Percentiles rank a stretch among this genome's conserved stretches.
phyloP scores from a whole-genome alignment of 2,888 invertebrate genomes.

The Pedicia rivosa region DNA sequence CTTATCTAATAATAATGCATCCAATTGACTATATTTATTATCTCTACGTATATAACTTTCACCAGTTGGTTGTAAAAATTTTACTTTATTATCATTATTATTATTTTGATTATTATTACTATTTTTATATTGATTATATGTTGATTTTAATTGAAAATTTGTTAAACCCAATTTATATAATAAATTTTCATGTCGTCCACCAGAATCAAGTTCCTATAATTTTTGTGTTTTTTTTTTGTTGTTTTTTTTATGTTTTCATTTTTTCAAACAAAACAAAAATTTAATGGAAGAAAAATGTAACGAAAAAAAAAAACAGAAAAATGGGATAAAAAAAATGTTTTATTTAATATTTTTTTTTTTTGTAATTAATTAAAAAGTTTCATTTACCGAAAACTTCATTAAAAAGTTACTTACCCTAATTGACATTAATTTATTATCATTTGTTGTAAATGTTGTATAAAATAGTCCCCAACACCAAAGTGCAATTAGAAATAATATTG shows the following conservation, averaged over 20 bases:
- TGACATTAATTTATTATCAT: not conserved
- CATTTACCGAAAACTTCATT: too few relatives aligned
- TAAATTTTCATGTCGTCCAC: conserved; percentile 24
- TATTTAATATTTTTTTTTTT: too few relatives aligned
- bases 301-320: not conserved
- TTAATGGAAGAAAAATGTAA: not conserved
- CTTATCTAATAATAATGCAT: not conserved
- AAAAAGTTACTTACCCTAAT: not conserved
- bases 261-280: not conserved
- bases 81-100: conserved; percentile 6
- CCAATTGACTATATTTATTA: not conserved
- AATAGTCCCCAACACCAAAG: conserved; percentile 30
- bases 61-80: conserved; percentile 15
- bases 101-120: not conserved
- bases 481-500: conserved; percentile 22
- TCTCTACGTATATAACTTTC: not conserved
- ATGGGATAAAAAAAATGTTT: not conserved
- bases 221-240: too few relatives aligned
- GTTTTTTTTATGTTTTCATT: too few relatives aligned
- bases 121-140: not conserved
- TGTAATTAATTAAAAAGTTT: too few relatives aligned
- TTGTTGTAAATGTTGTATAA: conserved; percentile 16
- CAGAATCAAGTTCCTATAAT: conserved; percentile 12
- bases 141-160: not conserved
- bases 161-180: conserved; percentile 20